Percentiles rank a stretch among this genome's conserved stretches.
phyloP scores from a whole-genome alignment of 2,888 invertebrate species.

The Amiota mariae region DNA sequence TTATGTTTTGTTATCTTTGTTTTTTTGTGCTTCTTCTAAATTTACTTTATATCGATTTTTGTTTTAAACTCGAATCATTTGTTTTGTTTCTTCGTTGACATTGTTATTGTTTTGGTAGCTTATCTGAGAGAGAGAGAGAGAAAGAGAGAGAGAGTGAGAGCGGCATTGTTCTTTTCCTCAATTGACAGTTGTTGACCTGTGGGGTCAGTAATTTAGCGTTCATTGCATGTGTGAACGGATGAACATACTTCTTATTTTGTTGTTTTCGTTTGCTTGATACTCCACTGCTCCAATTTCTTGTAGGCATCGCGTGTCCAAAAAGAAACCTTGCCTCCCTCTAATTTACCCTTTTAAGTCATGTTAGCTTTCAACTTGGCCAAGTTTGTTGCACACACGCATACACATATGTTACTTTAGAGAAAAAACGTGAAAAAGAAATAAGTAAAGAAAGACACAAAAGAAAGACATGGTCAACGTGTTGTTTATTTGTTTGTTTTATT shows the following conservation, averaged over 20 bases:
- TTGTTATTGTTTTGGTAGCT: slow-evolving; percentile 12
- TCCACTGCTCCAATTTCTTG: slow-evolving; percentile 20
- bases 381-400: slow-evolving; percentile 15
- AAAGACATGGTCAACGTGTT: slow-evolving; percentile 10
- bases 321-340: background rate
- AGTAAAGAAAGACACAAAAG: background rate
- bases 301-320: slow-evolving; percentile 5
- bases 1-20: too few species aligned
- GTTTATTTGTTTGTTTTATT: slow-evolving; percentile 19
- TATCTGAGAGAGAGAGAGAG: background rate
- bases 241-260: slow-evolving; percentile 40
- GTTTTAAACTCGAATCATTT: background rate
- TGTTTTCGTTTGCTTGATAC: slow-evolving; percentile 38
- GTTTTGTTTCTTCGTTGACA: background rate
- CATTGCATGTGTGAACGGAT: background rate
- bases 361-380: slow-evolving; percentile 18
- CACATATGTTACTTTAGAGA: background rate
- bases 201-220: slow-evolving; percentile 4
- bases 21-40: background rate
- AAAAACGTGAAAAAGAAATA: background rate
- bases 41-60: slow-evolving; percentile 19
- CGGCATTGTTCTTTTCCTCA: background rate
- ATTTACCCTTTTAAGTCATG: slow-evolving; percentile 5
- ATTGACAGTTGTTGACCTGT: slow-evolving; percentile 13
- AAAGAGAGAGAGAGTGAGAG: too few species aligned